phyloP scores from a whole-genome alignment of 2,888 invertebrate genomes.

The Spilarctia lutea region DNA sequence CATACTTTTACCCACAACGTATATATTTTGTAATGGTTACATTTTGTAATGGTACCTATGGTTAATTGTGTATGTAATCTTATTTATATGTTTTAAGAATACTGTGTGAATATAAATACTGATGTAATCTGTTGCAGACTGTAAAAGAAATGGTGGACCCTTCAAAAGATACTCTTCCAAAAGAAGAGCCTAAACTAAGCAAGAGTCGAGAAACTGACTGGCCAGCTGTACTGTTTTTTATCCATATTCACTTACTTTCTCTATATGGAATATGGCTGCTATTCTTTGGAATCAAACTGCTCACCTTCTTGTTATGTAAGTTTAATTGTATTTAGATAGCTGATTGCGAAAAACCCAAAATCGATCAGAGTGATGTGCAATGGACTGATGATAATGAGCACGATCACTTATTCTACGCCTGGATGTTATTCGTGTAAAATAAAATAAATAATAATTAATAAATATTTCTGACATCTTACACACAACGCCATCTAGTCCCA shows the following conservation, averaged over 20 bases:
- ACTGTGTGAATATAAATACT: not conserved
- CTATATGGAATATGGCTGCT: conserved; percentile 88
- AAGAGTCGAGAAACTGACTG: conserved; percentile 89
- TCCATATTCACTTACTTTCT: conserved; percentile 90
- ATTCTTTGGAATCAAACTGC: conserved; percentile 86
- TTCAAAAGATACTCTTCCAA: conserved; percentile 22
- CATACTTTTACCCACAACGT: too few species aligned
- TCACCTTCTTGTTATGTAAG: conserved; percentile 89
- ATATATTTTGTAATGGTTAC: not conserved
- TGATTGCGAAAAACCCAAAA: too few species aligned
- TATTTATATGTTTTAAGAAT: not conserved
- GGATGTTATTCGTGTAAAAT: too few species aligned
- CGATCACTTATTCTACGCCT: too few species aligned
- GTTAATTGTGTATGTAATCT: not conserved
- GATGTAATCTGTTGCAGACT: conserved; percentile 12
- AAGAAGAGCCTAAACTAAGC: conserved; percentile 49
- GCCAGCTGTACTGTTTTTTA: conserved; percentile 90
- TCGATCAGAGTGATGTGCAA: too few species aligned
- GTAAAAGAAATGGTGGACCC: conserved; percentile 33
- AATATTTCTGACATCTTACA: too few species aligned
- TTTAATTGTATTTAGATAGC: conserved; percentile 45
- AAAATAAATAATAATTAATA: too few species aligned
- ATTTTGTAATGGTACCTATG: not conserved
- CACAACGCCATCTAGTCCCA: too few species aligned
- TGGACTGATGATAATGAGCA: too few species aligned